Conservation (phyloP, 2,888 invertebrate species). For the Leucania comma region DNA sequence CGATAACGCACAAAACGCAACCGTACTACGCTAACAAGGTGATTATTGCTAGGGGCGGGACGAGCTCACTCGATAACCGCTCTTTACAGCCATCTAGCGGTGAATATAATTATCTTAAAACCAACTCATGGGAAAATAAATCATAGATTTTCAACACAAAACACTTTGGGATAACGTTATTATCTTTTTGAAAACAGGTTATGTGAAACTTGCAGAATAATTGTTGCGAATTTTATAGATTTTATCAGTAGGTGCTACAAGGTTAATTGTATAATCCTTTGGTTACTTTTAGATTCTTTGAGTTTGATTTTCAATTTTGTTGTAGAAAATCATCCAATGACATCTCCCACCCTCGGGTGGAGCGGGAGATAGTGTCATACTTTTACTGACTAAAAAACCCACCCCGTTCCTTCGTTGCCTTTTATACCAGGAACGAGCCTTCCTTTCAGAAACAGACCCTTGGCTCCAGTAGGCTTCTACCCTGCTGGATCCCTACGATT, state of each 20-base stretch:
- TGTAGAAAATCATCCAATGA: too few relatives aligned
- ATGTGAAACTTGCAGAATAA: conserved; percentile 6
- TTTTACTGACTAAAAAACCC: too few relatives aligned
- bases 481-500: too few relatives aligned
- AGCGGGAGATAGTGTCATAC: too few relatives aligned
- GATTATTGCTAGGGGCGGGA: conserved; percentile 83
- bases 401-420: too few relatives aligned
- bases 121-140: conserved; percentile 80
- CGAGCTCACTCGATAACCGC: conserved; percentile 79
- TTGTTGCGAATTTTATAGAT: neutral
- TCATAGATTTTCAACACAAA: conserved; percentile 66
- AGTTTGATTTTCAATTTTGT: too few relatives aligned
- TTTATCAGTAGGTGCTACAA: neutral
- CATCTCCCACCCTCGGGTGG: too few relatives aligned
- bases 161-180: conserved; percentile 35
- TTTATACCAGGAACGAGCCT: too few relatives aligned
- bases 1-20: conserved; percentile 56
- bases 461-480: too few relatives aligned
- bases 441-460: too few relatives aligned
- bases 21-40: conserved; percentile 76
- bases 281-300: neutral
- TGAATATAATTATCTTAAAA: conserved; percentile 80
- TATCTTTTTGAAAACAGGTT: conserved; percentile 17
- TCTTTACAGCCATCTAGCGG: conserved; percentile 75
- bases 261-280: neutral